Conservation (phyloP, 2,113 vertebrate species). For the Gallinago jamesoni region DNA sequence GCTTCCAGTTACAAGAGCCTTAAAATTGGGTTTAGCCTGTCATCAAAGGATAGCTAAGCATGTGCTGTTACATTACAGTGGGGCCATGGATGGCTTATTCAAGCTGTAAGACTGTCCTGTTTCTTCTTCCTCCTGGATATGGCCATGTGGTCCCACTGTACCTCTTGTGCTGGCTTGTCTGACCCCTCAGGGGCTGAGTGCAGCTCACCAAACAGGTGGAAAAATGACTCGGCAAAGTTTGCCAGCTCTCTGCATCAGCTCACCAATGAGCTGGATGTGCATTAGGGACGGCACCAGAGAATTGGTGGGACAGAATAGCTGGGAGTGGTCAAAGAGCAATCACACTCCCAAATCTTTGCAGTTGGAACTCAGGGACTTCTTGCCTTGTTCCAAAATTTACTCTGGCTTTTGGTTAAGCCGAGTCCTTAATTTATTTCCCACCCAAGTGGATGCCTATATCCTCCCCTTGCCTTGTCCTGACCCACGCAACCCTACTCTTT, state of each 20-base stretch:
- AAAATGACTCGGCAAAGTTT: neutral
- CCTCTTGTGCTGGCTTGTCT: neutral
- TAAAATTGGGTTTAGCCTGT: neutral
- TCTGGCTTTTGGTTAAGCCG: neutral
- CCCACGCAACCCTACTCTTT: neutral
- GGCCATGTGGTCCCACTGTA: neutral
- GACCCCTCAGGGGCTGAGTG: neutral
- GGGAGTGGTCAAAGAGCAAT: neutral
- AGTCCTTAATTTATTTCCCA: neutral
- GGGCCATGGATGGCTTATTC: neutral
- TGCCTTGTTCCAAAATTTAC: neutral
- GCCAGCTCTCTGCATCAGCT: neutral
- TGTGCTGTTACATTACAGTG: neutral
- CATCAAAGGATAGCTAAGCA: neutral
- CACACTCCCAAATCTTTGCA: neutral
- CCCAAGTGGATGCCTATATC: neutral
- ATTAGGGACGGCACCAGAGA: neutral
- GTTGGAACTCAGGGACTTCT: neutral
- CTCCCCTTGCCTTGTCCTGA: neutral
- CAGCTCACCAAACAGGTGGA: neutral
- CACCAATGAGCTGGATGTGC: rapidly evolving
- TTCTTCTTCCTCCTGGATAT: neutral
- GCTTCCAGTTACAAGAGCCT: neutral
- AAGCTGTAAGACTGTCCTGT: neutral
- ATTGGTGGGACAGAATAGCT: neutral